Evolutionary conservation across 2,888 invertebrate species (phyloP), one percentile per base, ranked within the genome.

Genomic region (Megaustenia siamemsis): DNA sequence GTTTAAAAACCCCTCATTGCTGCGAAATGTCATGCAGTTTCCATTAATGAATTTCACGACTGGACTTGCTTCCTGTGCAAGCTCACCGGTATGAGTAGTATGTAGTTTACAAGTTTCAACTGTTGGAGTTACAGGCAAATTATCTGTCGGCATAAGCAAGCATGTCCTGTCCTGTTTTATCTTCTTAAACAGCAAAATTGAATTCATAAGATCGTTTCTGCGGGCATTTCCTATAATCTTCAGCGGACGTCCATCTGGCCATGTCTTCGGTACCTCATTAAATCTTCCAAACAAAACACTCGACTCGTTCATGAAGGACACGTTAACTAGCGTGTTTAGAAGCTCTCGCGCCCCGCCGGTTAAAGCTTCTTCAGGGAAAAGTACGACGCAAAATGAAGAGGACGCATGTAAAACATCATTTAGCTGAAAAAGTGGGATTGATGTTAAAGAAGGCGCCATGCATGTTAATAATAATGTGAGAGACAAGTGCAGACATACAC

Each of bases 11-110:
- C 93, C 93, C 84, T 88, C 84, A 38, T 73, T 45, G 15, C 71
- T 88, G 53, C 89, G 79, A 75, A 90, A 93, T 24, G 90, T 90
- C 40, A 86, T 71, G 82, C 93, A 93, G 24, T 89, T 83, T n/a
- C 73, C 43, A 86, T 93, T 93, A 0, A 93, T 87, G 85, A 90
- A 91, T 10, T 88, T 86, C 21, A 90, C 81, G 40, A 92, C 43
- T 15, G 49, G 8, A 8, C 21, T 24, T 6, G 2, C 12, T 6
- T 63, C 40, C 21, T 81, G n/a, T 15, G 5, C 18, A 18, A 49
- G n/a, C 24, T 56, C 35, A 32, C 18, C 73, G 2, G 49, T 63
- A 10, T 40, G 40, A n/a, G 81, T 35, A 15, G 78, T 38, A n/a
- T n/a, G n/a, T 38, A 89, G 88, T 21, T 60, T 87, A 84, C 88